Conservation (phyloP, 1,140 invertebrate genomes). For the Globodera rostochiensis region DNA sequence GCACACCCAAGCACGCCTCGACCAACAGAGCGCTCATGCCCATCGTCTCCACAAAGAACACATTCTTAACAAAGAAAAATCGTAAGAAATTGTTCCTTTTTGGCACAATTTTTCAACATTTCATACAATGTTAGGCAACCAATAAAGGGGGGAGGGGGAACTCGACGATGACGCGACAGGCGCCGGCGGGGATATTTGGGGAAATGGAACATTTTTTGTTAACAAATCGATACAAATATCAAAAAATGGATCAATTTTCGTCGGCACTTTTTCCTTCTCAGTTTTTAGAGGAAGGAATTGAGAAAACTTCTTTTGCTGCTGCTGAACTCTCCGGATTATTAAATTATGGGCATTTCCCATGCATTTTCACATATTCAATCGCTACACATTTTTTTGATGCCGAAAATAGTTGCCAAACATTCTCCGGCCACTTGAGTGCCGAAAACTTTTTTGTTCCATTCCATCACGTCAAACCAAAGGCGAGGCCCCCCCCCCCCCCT, state of each 20-base stretch:
- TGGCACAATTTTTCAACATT: not conserved
- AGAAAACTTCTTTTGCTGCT: not conserved
- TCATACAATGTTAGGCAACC: too few relatives aligned
- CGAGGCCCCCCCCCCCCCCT: not conserved
- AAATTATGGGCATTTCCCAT: not conserved
- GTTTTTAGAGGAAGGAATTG: not conserved
- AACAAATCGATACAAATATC: too few relatives aligned
- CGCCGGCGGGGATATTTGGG: too few relatives aligned
- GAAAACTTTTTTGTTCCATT: too few relatives aligned
- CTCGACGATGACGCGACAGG: too few relatives aligned
- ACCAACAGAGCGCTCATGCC: slow-evolving; percentile 92
- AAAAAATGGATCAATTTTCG: too few relatives aligned
- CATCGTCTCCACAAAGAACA: slow-evolving; percentile 80
- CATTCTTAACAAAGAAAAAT: slow-evolving; percentile 33
- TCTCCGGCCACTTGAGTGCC: too few relatives aligned
- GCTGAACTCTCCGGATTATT: not conserved
- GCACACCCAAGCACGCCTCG: slow-evolving; percentile 91
- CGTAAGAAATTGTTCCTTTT: not conserved
- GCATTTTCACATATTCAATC: not conserved
- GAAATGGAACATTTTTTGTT: too few relatives aligned
- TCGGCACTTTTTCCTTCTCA: not conserved
- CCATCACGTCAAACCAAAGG: too few relatives aligned
- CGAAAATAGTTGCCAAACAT: too few relatives aligned
- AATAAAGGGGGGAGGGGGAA: too few relatives aligned
- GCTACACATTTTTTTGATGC: too few relatives aligned